Base-by-base conservation (phyloP, 2,888 invertebrate species). In the Physocephala rufipes region DNA sequence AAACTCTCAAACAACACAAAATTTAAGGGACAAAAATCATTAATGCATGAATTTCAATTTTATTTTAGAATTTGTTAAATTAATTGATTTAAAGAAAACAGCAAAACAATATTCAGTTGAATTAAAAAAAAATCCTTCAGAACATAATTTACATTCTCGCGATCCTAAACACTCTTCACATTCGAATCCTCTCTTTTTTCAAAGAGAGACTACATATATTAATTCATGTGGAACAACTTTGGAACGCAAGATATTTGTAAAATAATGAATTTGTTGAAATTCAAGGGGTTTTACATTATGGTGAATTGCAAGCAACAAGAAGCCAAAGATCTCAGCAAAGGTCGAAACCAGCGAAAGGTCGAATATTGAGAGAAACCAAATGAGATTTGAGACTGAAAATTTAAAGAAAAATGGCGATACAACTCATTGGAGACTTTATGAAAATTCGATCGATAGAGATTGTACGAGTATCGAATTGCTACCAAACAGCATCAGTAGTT, bases 371-470 rank as follows among this genome's bases (percentile, higher is more conserved):
- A 19, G 24, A 19, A 55, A 26, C 36, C 21, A 55, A 55, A 19
- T 26, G 28, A 4, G 55, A 15, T 26, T 26, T 15, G 28, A 26
- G 55, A 26, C 16, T 24, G 55, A 55, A 55, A 1, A 15, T 26
- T 15, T 15, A 24, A 15, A 55, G 26, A n/a, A n/a, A n/a, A n/a
- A n/a, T 43, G 55, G 53, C 36, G 66, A 55, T 47, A 58, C 59
- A 49, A 66, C 51, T 66, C 19, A 67, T 59, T 67, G 67, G 47
- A 59, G 59, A 67, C 59, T 67, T 59, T 47, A 61, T 61, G 59
- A 26, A 47, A 67, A 67, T 59, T 67, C 28, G 47, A 28, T 67
- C 26, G 55, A 58, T 43, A 59, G 58, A 24, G 24, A 21, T 9
- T 58, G 58, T 62, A 62, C 24, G 12, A 15, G 58, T 58, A 21